Base-by-base conservation (phyloP, 2,797 vertebrate genomes). In the Sebastes matsubarae region DNA sequence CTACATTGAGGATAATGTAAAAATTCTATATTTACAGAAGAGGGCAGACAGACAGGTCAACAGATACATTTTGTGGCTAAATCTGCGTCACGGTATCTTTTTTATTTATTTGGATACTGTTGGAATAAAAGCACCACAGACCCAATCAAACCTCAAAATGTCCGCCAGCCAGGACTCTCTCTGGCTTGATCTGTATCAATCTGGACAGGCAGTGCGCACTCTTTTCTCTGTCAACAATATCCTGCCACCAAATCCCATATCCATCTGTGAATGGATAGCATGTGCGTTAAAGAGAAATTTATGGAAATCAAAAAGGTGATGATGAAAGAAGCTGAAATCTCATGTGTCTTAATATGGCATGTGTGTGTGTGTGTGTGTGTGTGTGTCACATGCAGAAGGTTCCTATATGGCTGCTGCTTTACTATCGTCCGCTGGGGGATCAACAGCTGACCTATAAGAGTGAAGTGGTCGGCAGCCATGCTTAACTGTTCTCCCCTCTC, bases 371-470 rank as follows among this genome's bases (percentile, higher is more conserved):
- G 77, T 81, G 34, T 36, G 61, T 67, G 83, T 72, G 83, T 68
- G 80, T 72, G 83, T 79, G 77, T 81, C 63, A 77, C 75, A 84
- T 66, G 73, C 22, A 75, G 27, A 36, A 14, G 68, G 65, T 55
- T 80, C 22, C 36, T 72, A 72, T 69, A 57, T 46, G 42, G 84
- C 81, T 55, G 70, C 50, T 58, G 71, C 68, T 80, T 81, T 57
- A 73, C 68, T 32, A 27, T 79, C 60, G 74, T 85, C 61, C 24
- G 16, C 76, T 72, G 68, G 57, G 82, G 68, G 61, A 87, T 90
- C 88, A 91, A 93, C 91, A 92, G 87, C 89, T 92, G 90, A 92
- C 84, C 76, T 87, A 46, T 46, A 74, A 22, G 76, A 84, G 80
- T 32, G 82, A 88, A 50, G 88, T 30, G 82, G 63, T 89, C 34